Evolutionary conservation across 2,888 invertebrate species (phyloP), one percentile per base, ranked within the genome.

Genomic region (Synanthedon andrenaeformis): DNA sequence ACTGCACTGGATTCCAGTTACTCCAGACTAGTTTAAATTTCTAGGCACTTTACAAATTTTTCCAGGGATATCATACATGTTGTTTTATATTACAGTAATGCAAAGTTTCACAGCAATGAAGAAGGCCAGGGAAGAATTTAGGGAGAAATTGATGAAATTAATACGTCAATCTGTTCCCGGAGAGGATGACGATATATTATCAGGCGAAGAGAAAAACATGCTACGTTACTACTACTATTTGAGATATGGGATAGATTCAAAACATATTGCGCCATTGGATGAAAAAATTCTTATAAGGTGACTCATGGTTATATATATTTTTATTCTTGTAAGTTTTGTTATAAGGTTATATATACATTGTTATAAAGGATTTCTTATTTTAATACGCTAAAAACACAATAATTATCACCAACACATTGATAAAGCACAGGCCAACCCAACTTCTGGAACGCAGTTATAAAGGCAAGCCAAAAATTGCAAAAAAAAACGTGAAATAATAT

Each of bases 221-320:
- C 76, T 94, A 52, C 90, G 96, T 58, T 97, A 97, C 78, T 95
- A 96, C 74, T 96, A 96, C 76, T 98, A 96, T 69, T 91, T 97
- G 51, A 92, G 93, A 66, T 93, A 96, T 74, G 97, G 97, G 0
- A 93, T 97, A 50, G 96, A 96, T 70, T 96, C 96, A 3, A 92
- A 93, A 58, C 94, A 96, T 70, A 94, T 97, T 0, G 94, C 96
- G 0, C 93, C 96, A 1, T 89, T 97, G 71, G 94, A 94, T 67
- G 89, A 90, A 54, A 89, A 89, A 64, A 92, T 95, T 69, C 84
- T 97, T 56, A 86, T 90, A 49, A 87, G 87, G 92, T 92, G 49
- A 14, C 13, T 13, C 17, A 17, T 17, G 13, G n/a, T 13, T 45
- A 8, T 28, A 28, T 23, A 19, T 0, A 19, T 19, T 19, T 2